phyloP scores from a whole-genome alignment of 2,888 invertebrate genomes.

The Nymphalis urticae region DNA sequence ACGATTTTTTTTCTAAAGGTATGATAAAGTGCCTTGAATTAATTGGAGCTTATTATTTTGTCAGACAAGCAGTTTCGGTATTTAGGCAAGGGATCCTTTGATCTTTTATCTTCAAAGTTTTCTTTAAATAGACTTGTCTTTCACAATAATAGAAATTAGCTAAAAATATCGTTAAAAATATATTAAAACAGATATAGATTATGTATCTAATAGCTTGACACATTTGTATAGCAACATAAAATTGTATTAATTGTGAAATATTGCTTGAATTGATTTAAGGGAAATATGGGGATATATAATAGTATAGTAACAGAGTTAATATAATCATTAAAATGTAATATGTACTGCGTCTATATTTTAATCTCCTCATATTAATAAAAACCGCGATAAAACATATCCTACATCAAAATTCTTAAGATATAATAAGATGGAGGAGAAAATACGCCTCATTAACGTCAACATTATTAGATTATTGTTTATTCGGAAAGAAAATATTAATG shows the following conservation, averaged over 20 bases:
- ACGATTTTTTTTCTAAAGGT: conserved; percentile 13
- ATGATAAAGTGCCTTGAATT: conserved; percentile 7
- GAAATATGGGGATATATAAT: too few species aligned
- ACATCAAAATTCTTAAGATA: not conserved
- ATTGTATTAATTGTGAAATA: too few species aligned
- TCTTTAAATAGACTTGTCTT: not conserved
- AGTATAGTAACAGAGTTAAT: too few species aligned
- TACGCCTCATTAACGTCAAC: not conserved
- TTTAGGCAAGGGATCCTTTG: conserved; percentile 2
- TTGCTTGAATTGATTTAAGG: too few species aligned
- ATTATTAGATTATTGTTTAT: not conserved
- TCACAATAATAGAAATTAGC: too few species aligned
- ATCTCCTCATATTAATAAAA: not conserved
- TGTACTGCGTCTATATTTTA: too few species aligned
- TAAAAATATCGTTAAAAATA: too few species aligned
- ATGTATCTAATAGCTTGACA: too few species aligned
- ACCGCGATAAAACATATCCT: not conserved
- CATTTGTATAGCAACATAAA: too few species aligned
- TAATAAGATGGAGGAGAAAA: not conserved
- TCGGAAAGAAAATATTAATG: not conserved
- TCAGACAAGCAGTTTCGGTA: not conserved
- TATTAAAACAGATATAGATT: too few species aligned
- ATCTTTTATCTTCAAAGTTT: not conserved
- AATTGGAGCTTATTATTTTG: conserved; percentile 7
- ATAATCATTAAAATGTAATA: too few species aligned